Evolutionary conservation across 1,140 invertebrate genomes (phyloP).

Genomic region (Pteromalus puparum): DNA sequence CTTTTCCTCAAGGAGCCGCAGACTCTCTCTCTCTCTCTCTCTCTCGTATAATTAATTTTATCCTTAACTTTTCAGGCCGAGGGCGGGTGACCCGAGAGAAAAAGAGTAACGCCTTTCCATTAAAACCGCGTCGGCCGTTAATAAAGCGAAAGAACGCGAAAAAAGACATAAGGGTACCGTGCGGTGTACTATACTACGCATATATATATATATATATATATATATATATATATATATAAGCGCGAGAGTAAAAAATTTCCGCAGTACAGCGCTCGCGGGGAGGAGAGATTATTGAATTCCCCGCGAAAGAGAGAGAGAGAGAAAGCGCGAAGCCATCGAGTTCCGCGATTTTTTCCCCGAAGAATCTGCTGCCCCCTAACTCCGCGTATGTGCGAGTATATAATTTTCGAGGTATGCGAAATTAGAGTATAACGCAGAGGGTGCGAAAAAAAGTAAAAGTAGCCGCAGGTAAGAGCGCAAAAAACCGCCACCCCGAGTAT

Average conservation of each 20-base stretch:
- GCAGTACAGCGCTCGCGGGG: not conserved
- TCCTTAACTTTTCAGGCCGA: slow-evolving; percentile 12
- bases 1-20: not conserved
- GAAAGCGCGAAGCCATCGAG: slow-evolving; percentile 1
- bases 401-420: slow-evolving; percentile 37
- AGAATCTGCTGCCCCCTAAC: slow-evolving; percentile 28
- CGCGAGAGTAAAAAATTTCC: slow-evolving; percentile 32
- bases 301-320: too few species aligned
- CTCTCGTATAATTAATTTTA: slow-evolving; percentile 37
- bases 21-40: not conserved
- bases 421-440: slow-evolving; percentile 10
- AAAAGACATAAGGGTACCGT: not conserved
- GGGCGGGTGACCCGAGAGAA: not conserved
- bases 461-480: not conserved
- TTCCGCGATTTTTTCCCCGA: slow-evolving; percentile 37
- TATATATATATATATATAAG: too few species aligned
- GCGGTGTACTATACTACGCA: not conserved
- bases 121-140: slow-evolving; percentile 34
- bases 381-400: not conserved
- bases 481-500: too few species aligned
- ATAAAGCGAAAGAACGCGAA: slow-evolving; percentile 27
- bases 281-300: slow-evolving; percentile 48
- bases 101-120: slow-evolving; percentile 22
- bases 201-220: too few species aligned
- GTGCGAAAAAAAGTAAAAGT: not conserved